Conservation (phyloP, 2,113 vertebrate species). For the Falco punctatus region DNA sequence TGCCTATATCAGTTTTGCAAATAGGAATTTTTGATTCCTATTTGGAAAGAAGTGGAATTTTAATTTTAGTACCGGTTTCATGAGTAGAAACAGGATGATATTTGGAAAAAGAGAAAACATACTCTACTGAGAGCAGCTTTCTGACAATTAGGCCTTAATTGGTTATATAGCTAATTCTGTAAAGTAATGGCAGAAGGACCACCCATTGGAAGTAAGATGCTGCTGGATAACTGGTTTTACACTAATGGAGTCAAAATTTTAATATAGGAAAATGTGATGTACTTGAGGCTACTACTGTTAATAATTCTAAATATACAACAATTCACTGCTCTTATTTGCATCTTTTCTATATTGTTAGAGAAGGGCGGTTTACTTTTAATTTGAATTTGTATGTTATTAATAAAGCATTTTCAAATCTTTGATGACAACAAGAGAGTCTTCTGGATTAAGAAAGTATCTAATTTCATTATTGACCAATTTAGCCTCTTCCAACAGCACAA, state of each 20-base stretch:
- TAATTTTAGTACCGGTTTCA: background rate
- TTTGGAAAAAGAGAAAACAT: background rate
- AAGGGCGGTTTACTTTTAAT: background rate
- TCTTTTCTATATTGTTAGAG: background rate
- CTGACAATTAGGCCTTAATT: slow-evolving; percentile 34
- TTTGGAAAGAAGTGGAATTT: background rate
- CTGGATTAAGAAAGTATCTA: background rate
- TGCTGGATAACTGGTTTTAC: background rate
- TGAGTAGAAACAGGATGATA: background rate
- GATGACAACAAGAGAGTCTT: background rate
- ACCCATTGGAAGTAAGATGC: background rate
- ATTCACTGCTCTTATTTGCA: background rate
- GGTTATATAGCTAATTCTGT: slow-evolving; percentile 1
- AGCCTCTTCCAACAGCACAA: background rate
- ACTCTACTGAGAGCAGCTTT: background rate
- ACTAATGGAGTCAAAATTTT: background rate
- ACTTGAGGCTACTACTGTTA: background rate
- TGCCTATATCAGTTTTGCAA: background rate
- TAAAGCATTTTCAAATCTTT: background rate
- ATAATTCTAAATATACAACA: background rate
- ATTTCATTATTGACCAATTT: background rate
- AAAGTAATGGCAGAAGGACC: background rate
- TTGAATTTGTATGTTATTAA: background rate
- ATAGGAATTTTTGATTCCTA: background rate
- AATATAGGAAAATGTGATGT: background rate